Evolutionary conservation across 2,113 vertebrate genomes (phyloP).

Genomic region (Ameiurus melas): DNA sequence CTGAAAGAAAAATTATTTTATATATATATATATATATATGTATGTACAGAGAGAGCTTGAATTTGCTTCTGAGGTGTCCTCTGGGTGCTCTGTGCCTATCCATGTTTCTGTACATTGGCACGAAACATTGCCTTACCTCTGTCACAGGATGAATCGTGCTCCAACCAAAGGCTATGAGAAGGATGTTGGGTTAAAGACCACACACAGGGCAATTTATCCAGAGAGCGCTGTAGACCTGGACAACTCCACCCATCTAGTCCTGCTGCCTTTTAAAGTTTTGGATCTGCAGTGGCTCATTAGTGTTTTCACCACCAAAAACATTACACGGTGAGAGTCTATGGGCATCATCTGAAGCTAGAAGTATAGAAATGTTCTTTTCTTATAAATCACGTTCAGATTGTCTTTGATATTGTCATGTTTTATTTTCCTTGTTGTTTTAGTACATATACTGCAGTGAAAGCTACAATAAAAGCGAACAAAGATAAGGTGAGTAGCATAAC

Average conservation of each 20-base stretch:
- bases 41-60: no score
- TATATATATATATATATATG: no score
- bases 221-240: constrained; percentile 87
- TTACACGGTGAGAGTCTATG: constrained; percentile 80
- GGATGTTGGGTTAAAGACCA: constrained; percentile 87
- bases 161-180: constrained; percentile 81
- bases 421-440: constrained; percentile 22
- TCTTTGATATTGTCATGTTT: not conserved
- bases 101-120: not conserved
- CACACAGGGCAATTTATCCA: constrained; percentile 91
- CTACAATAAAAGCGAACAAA: constrained; percentile 45
- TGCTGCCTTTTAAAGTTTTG: constrained; percentile 89
- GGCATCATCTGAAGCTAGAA: not conserved
- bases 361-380: not conserved
- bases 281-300: constrained; percentile 91
- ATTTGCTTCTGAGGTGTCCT: no score
- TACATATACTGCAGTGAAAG: constrained; percentile 5
- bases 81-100: no score
- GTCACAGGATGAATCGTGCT: constrained; percentile 87
- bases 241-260: constrained; percentile 81
- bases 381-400: not conserved
- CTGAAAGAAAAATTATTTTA: no score
- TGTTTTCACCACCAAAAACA: constrained; percentile 83
- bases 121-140: not conserved
- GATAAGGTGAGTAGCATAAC: constrained; percentile 55